Conservation (phyloP, 1,140 invertebrate species). For the Spodoptera litura region DNA sequence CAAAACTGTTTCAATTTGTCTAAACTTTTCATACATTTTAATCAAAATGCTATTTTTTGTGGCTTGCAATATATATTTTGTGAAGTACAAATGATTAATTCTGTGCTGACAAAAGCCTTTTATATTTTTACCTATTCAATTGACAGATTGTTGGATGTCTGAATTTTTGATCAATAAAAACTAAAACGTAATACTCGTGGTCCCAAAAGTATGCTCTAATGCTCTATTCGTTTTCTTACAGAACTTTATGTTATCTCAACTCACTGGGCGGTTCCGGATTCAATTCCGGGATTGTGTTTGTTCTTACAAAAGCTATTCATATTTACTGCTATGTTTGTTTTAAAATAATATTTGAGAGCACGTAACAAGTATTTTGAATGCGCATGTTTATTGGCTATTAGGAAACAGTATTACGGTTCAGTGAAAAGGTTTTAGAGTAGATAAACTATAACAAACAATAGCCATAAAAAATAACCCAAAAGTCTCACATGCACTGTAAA, state of each 20-base stretch:
- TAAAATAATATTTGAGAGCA: not conserved
- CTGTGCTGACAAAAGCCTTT: not conserved
- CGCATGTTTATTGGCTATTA: too few species aligned
- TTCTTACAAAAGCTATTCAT: conserved; percentile 6
- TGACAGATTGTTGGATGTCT: not conserved
- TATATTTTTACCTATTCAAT: not conserved
- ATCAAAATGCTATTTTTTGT: too few species aligned
- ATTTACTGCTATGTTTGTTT: conserved; percentile 29
- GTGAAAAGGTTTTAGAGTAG: too few species aligned
- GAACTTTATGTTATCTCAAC: conserved; percentile 32
- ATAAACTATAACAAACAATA: too few species aligned
- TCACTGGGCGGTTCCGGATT: conserved; percentile 39
- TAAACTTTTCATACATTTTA: too few species aligned
- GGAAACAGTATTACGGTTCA: too few species aligned
- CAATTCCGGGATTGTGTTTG: conserved; percentile 46
- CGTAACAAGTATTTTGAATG: too few species aligned
- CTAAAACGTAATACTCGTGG: conserved; percentile 1
- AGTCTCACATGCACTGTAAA: too few species aligned
- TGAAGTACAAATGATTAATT: not conserved
- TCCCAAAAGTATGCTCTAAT: conserved; percentile 37
- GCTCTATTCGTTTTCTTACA: conserved; percentile 22
- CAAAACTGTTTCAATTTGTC: too few species aligned
- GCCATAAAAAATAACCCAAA: too few species aligned
- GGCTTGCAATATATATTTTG: too few species aligned
- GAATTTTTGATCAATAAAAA: not conserved